phyloP scores from a whole-genome alignment of 2,888 invertebrate species.

The Acleris laterana region DNA sequence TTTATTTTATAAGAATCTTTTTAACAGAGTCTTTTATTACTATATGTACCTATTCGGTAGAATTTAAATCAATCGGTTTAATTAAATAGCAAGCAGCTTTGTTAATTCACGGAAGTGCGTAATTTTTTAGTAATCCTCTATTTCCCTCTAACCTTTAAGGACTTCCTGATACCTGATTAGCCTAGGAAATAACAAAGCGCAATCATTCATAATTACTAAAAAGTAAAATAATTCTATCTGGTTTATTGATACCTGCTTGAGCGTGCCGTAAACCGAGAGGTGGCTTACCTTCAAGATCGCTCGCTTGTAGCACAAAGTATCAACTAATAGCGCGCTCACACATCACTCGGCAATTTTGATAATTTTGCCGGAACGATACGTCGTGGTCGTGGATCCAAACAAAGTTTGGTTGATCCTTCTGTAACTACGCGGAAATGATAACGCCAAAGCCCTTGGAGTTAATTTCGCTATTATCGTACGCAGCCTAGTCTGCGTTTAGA shows the following conservation, averaged over 20 bases:
- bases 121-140: not conserved
- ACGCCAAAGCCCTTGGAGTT: too few relatives aligned
- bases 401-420: not conserved
- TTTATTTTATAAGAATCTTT: too few relatives aligned
- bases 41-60: not conserved
- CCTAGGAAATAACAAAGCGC: constrained; percentile 5
- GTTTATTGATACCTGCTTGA: not conserved
- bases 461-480: too few relatives aligned
- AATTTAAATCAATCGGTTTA: not conserved
- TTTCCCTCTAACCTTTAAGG: constrained; percentile 9
- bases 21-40: too few relatives aligned
- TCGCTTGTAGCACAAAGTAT: constrained; percentile 2
- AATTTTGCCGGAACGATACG: constrained; percentile 17
- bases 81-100: not conserved
- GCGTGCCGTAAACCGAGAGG: constrained; percentile 7
- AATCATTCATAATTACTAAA: constrained; percentile 8
- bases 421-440: too few relatives aligned
- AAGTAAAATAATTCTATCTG: not conserved
- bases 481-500: too few relatives aligned
- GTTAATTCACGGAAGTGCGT: not conserved
- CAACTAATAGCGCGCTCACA: constrained; percentile 12
- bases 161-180: constrained; percentile 19
- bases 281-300: constrained; percentile 20
- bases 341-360: constrained; percentile 19
- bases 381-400: not conserved